A percentile compares a stretch with the other conserved stretches of the same genome.
Conservation (phyloP, 2,888 invertebrate species). For the Zygogramma bicolorata region DNA sequence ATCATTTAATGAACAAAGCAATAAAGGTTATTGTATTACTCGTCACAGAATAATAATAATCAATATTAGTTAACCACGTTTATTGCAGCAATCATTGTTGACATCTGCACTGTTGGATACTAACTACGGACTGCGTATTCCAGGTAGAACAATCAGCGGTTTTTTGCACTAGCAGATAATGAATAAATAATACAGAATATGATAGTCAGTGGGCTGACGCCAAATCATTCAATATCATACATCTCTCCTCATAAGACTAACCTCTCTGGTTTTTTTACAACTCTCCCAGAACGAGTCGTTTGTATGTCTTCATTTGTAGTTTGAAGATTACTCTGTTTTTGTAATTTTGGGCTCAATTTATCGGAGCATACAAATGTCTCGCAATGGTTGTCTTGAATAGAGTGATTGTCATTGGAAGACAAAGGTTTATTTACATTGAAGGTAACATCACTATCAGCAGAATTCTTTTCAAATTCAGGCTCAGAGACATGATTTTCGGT, state of each 20-base stretch:
- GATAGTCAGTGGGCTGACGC: no score
- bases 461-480: neutral
- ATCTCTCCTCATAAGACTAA: neutral
- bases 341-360: neutral
- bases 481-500: neutral
- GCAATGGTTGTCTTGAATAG: neutral
- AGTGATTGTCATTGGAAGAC: neutral
- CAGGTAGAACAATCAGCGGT: no score
- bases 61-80: no score
- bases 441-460: constrained; percentile 5
- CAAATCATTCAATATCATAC: neutral
- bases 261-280: constrained; percentile 7
- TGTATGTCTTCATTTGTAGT: neutral
- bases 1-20: no score
- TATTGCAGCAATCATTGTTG: no score
- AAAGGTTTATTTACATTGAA: neutral
- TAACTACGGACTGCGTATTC: no score
- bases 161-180: no score
- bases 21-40: no score
- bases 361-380: neutral
- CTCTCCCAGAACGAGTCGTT: constrained; percentile 3
- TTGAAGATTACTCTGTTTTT: neutral
- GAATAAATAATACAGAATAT: no score
- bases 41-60: no score
- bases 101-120: no score